Evolutionary conservation across 2,797 vertebrate genomes (phyloP).

Genomic region (Clarias laeviceps): DNA sequence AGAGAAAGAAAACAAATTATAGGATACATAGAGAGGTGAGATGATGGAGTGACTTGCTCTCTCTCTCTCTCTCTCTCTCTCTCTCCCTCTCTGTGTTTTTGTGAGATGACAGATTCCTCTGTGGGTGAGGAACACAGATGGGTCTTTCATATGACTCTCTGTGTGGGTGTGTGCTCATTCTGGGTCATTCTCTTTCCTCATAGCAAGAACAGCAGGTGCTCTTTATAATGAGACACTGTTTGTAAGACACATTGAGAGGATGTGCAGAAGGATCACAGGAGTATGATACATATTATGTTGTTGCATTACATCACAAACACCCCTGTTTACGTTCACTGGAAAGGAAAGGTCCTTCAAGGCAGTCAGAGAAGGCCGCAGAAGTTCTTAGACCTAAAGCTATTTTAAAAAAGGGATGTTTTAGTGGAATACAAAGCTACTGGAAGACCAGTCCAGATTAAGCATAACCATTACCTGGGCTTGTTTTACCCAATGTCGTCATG

Average conservation of each 20-base stretch:
- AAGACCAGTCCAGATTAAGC: background rate
- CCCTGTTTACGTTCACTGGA: background rate
- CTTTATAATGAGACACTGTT: conserved; percentile 47
- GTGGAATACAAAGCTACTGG: background rate
- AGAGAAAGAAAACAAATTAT: conserved; percentile 3
- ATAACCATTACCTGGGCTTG: background rate
- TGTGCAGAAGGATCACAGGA: conserved; percentile 27
- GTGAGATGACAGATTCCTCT: conserved; percentile 40
- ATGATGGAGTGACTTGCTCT: conserved; percentile 13
- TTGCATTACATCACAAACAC: background rate
- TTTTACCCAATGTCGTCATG: too few relatives aligned
- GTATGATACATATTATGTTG: conserved; percentile 7
- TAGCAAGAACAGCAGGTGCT: conserved; percentile 39
- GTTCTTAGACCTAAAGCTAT: background rate
- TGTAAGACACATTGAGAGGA: conserved; percentile 25
- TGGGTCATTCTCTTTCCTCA: conserved; percentile 38
- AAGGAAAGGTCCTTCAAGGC: background rate
- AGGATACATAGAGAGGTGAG: background rate
- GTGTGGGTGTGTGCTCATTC: conserved; percentile 28
- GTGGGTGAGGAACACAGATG: conserved; percentile 37
- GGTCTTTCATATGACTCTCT: conserved; percentile 32
- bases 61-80: background rate
- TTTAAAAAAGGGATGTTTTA: background rate
- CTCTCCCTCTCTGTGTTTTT: background rate
- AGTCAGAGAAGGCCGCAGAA: background rate